These are phyloP conservation scores for Euphonia xanthogaster DNA, from an alignment of 2,797 vertebrate species.

Conservation along the genomic window DNA sequence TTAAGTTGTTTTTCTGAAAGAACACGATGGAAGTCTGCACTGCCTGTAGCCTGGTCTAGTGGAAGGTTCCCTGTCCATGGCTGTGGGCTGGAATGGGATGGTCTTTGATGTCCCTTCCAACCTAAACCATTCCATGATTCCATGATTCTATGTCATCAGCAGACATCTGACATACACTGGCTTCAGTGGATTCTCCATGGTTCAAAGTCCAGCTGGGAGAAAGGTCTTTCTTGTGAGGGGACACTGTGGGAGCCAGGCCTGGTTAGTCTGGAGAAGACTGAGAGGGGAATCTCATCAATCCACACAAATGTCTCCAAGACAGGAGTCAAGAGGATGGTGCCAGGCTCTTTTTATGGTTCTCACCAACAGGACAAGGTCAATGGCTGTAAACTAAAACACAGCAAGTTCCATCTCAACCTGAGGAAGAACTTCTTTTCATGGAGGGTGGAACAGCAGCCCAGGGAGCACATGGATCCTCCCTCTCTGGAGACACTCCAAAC, in stretches of 20 bases:
- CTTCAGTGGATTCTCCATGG: not conserved
- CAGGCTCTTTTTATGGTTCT: not conserved
- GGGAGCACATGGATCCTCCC: fast-evolving
- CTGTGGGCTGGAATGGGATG: not conserved
- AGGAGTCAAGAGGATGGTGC: not conserved
- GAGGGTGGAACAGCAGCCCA: no score
- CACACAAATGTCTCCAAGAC: not conserved
- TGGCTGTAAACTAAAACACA: not conserved
- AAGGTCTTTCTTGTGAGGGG: not conserved
- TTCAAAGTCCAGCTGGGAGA: not conserved
- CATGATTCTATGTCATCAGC: fast-evolving
- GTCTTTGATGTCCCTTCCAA: not conserved
- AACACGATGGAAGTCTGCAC: fast-evolving
- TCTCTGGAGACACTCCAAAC: not conserved
- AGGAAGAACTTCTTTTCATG: not conserved
- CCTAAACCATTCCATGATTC: not conserved
- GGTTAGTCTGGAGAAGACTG: not conserved
- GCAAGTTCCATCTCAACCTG: not conserved
- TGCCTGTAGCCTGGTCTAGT: not conserved
- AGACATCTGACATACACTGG: not conserved
- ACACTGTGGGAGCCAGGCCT: not conserved
- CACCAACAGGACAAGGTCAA: not conserved
- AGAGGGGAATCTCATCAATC: not conserved
- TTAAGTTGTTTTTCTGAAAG: not conserved
- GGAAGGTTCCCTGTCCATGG: not conserved